These are phyloP conservation scores for Hipparchia sbordonii DNA, from an alignment of 2,888 invertebrate species.

Conservation along the genomic window DNA sequence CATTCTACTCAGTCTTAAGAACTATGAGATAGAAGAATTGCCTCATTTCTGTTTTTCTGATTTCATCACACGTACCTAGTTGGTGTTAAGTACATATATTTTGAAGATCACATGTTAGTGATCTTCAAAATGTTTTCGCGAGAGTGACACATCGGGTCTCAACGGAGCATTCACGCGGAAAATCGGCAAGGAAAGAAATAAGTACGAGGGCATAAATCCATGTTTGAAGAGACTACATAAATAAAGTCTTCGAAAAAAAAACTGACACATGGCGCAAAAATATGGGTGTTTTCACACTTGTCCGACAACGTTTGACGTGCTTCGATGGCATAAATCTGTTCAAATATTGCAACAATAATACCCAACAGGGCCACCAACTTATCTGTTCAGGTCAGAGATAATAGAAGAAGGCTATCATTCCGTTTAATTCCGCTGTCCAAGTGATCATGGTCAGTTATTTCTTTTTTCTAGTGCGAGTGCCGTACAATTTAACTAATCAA, in stretches of 20 bases:
- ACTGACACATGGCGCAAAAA: constrained; percentile 13
- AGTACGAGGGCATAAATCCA: constrained; percentile 18
- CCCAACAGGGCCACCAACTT: no score
- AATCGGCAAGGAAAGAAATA: constrained; percentile 22
- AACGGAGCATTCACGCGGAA: constrained; percentile 8
- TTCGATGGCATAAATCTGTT: background rate
- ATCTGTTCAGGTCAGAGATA: no score
- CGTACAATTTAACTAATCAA: no score
- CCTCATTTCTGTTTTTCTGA: background rate
- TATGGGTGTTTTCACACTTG: background rate
- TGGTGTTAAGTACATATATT: no score
- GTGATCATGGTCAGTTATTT: no score
- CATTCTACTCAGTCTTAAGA: no score
- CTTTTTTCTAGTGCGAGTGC: no score
- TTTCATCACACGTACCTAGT: background rate
- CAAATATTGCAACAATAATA: no score
- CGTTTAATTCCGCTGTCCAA: no score
- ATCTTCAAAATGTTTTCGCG: constrained; percentile 1
- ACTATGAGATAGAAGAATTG: no score
- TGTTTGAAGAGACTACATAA: constrained; percentile 12
- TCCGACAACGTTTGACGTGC: background rate
- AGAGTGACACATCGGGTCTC: constrained; percentile 5
- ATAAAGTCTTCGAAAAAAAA: constrained; percentile 26
- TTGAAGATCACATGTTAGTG: background rate
- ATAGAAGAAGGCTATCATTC: no score